These are phyloP conservation scores for Orchesella flavescens DNA, from an alignment of 2,888 invertebrate species.

Conservation along the genomic window DNA sequence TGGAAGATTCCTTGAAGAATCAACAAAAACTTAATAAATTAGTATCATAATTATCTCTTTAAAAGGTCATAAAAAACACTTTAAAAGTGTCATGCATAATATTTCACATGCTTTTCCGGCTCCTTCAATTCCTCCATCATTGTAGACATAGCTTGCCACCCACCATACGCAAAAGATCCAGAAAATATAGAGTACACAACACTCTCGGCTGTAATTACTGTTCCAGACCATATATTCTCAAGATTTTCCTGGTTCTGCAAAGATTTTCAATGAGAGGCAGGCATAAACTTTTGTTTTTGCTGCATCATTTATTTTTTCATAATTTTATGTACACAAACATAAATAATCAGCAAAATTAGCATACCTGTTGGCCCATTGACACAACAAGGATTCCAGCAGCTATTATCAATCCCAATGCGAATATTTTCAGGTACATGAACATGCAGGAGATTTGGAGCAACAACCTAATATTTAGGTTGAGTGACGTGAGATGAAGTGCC, in stretches of 20 bases:
- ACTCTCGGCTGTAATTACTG: conserved; percentile 63
- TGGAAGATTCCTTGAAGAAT: conserved; percentile 58
- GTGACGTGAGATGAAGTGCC: too few species aligned
- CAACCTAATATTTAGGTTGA: too few species aligned
- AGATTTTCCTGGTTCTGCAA: conserved; percentile 60
- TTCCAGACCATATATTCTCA: conserved; percentile 62
- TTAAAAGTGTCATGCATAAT: too few species aligned
- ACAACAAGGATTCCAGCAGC: conserved; percentile 60
- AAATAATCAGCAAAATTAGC: not conserved
- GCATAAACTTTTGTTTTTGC: too few species aligned
- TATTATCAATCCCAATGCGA: conserved; percentile 65
- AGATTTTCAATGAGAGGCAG: too few species aligned
- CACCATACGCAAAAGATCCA: conserved; percentile 69
- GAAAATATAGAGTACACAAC: conserved; percentile 68
- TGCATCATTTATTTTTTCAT: too few species aligned
- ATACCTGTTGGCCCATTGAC: conserved; percentile 37
- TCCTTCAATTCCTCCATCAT: conserved; percentile 71
- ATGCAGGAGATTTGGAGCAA: too few species aligned
- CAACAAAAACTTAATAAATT: not conserved
- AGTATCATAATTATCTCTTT: not conserved
- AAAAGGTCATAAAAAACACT: too few species aligned
- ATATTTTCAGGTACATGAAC: conserved; percentile 68
- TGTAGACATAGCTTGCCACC: conserved; percentile 64
- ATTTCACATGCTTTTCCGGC: conserved; percentile 63
- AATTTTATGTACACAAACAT: too few species aligned